Conservation (phyloP, 1,140 invertebrate genomes). For the Drosophila bocqueti region DNA sequence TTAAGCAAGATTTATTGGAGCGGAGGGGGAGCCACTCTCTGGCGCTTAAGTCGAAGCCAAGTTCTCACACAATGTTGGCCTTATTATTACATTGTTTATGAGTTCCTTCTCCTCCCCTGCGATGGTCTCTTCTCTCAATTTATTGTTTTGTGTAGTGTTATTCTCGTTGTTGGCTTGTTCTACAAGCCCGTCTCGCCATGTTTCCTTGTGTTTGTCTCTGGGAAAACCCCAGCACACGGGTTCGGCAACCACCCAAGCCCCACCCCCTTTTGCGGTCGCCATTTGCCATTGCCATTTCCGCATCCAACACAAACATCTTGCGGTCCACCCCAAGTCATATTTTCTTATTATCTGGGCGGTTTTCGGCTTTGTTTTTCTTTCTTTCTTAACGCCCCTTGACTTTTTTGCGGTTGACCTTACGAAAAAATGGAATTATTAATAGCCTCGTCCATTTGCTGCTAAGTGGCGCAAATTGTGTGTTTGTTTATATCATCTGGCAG, state of each 20-base stretch:
- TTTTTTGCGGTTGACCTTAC: constrained; percentile 68
- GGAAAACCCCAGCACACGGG: constrained; percentile 5
- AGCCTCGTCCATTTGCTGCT: constrained; percentile 80
- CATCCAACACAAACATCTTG: constrained; percentile 20
- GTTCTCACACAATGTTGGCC: constrained; percentile 61
- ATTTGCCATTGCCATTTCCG: constrained; percentile 56
- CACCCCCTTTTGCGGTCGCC: constrained; percentile 23
- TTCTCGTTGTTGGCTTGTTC: constrained; percentile 62
- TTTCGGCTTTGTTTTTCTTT: constrained; percentile 29
- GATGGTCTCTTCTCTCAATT: constrained; percentile 55
- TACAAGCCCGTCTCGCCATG: constrained; percentile 75
- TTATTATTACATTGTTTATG: constrained; percentile 84
- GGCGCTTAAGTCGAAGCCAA: constrained; percentile 57
- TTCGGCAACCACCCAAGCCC: not conserved
- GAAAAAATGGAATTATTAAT: constrained; percentile 79
- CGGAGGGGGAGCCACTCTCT: constrained; percentile 15
- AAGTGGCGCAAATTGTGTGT: constrained; percentile 83
- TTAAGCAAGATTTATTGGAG: constrained; percentile 75
- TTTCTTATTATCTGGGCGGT: constrained; percentile 73
- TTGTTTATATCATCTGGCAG: constrained; percentile 79
- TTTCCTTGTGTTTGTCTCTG: constrained; percentile 63
- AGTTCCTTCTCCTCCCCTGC: constrained; percentile 50
- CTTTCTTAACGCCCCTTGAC: constrained; percentile 35
- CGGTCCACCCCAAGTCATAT: constrained; percentile 72
- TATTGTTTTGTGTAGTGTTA: constrained; percentile 67